Evolutionary conservation across 2,113 vertebrate species (phyloP).

Genomic region (Baryphthengus martii): DNA sequence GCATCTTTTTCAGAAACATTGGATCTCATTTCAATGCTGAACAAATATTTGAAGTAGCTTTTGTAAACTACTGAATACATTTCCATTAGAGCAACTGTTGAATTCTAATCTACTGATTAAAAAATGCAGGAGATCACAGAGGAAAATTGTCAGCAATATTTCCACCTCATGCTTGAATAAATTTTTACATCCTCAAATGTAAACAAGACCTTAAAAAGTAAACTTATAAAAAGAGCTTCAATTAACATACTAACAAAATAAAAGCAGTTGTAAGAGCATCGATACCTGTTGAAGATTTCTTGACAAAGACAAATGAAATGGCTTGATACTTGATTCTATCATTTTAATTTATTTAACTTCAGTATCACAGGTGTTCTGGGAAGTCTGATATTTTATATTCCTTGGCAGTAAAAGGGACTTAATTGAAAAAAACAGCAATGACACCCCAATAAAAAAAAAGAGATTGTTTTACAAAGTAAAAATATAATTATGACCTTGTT

Average conservation of each 20-base stretch:
- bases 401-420: neutral
- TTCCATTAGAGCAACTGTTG: neutral
- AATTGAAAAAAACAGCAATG: neutral
- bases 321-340: neutral
- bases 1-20: neutral
- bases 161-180: neutral
- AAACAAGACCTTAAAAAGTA: neutral
- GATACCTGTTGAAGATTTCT: neutral
- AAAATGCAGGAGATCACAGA: neutral
- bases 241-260: neutral
- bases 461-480: neutral
- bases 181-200: neutral
- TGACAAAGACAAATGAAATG: neutral
- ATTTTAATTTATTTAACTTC: neutral
- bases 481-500: neutral
- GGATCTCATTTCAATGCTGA: neutral
- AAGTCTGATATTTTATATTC: neutral
- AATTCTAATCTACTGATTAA: constrained; percentile 18
- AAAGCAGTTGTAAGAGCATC: neutral
- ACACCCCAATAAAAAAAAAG: neutral
- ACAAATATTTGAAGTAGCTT: neutral
- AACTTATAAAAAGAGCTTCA: neutral
- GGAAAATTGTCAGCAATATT: neutral
- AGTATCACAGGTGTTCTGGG: neutral
- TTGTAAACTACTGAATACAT: neutral